phyloP scores from a whole-genome alignment of 2,113 vertebrate genomes.

The Albula glossodonta region DNA sequence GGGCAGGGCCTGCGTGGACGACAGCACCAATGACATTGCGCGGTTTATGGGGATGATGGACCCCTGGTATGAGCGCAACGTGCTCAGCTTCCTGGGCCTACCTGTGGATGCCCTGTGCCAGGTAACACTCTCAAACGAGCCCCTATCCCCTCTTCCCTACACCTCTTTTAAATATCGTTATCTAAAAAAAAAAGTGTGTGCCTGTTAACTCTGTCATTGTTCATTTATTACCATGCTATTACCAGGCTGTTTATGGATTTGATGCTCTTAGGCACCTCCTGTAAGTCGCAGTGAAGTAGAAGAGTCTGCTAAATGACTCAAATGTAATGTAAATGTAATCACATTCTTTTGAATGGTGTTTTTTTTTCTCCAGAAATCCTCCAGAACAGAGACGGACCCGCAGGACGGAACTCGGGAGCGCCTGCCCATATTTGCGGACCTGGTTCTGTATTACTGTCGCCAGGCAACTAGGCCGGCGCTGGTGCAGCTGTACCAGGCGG shows the following conservation, averaged over 20 bases:
- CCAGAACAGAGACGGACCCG: slow-evolving; percentile 73
- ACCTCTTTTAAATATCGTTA: background rate
- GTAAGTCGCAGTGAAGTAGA: too few species aligned
- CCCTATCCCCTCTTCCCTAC: background rate
- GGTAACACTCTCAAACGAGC: slow-evolving; percentile 60
- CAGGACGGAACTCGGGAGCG: slow-evolving; percentile 61
- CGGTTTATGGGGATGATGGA: slow-evolving; percentile 90
- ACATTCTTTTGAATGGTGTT: background rate
- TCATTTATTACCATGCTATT: too few species aligned
- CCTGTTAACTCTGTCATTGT: background rate
- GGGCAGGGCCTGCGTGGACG: slow-evolving; percentile 47
- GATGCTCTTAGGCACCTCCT: too few species aligned
- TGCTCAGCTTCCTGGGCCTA: slow-evolving; percentile 84
- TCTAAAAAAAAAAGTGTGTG: background rate
- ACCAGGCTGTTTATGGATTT: too few species aligned
- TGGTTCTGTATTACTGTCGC: slow-evolving; percentile 94
- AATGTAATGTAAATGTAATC: background rate
- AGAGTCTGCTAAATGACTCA: too few species aligned
- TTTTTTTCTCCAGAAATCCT: slow-evolving; percentile 66
- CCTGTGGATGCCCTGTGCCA: slow-evolving; percentile 85
- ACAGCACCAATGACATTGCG: slow-evolving; percentile 91
- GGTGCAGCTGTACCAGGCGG: slow-evolving; percentile 90
- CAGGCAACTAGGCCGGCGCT: slow-evolving; percentile 78
- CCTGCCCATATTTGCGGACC: slow-evolving; percentile 89
- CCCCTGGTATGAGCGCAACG: slow-evolving; percentile 94